A percentile compares a stretch with the other conserved stretches of the same genome.
Conservation (phyloP, 2,888 invertebrate genomes). For the Ormyrus labotus region DNA sequence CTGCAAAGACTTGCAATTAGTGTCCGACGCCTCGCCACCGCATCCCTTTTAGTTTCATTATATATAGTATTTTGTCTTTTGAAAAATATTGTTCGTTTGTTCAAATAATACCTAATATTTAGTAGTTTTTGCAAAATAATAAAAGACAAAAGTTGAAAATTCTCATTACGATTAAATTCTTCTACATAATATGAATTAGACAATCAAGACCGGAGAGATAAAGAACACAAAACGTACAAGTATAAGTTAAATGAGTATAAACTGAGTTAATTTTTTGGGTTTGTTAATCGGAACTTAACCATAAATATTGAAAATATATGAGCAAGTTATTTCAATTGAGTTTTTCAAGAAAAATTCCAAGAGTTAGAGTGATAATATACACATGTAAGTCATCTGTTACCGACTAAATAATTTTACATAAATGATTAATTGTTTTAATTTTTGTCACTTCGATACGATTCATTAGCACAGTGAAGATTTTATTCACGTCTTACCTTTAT, state of each 20-base stretch:
- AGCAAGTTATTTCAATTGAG: too few species aligned
- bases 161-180: too few species aligned
- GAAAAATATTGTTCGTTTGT: constrained; percentile 8
- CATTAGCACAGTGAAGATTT: constrained; percentile 37
- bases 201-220: constrained; percentile 10
- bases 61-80: constrained; percentile 7
- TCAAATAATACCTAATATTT: not conserved
- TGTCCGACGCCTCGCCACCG: constrained; percentile 57
- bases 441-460: constrained; percentile 17
- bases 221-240: not conserved
- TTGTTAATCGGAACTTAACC: constrained; percentile 33
- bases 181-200: too few species aligned
- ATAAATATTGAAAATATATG: too few species aligned
- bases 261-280: constrained; percentile 22
- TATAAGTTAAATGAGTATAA: constrained; percentile 11
- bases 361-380: not conserved
- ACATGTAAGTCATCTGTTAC: constrained; percentile 58
- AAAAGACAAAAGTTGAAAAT: too few species aligned
- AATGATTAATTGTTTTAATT: constrained; percentile 50
- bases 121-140: constrained; percentile 1
- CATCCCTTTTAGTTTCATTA: constrained; percentile 39
- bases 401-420: constrained; percentile 55
- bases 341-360: too few species aligned
- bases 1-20: constrained; percentile 57
- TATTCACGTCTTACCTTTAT: constrained; percentile 51